Evolutionary conservation across 2,113 vertebrate genomes (phyloP).

Genomic region (Xenopus tropicalis): DNA sequence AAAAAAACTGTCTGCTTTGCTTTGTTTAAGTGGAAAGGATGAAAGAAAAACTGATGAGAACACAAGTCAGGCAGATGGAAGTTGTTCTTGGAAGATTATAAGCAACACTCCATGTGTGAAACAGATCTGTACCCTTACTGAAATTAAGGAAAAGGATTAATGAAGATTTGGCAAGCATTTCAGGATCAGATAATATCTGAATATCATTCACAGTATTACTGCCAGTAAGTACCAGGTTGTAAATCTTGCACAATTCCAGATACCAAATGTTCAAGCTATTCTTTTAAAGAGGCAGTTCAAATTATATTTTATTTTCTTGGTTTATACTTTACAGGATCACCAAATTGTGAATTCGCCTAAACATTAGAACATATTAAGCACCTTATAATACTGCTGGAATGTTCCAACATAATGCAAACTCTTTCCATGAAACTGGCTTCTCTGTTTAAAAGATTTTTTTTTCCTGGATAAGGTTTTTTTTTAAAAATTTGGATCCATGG

Average conservation of each 20-base stretch:
- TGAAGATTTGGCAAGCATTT: constrained; percentile 19
- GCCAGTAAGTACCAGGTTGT: constrained; percentile 7
- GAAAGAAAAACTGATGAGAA: constrained; percentile 4
- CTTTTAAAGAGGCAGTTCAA: background rate
- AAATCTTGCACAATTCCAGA: background rate
- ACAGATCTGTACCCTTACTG: constrained; percentile 30
- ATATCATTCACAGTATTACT: background rate
- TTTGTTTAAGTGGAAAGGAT: constrained; percentile 7
- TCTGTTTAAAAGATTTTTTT: too few species aligned
- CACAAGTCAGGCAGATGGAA: constrained; percentile 24
- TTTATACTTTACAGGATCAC: too few species aligned
- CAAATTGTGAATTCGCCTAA: too few species aligned
- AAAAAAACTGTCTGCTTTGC: background rate
- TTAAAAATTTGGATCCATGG: too few species aligned
- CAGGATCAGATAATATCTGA: constrained; percentile 17
- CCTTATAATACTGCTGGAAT: too few species aligned
- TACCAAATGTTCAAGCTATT: background rate
- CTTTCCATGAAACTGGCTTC: too few species aligned
- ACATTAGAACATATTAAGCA: too few species aligned
- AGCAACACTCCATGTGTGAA: constrained; percentile 28
- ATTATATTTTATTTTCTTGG: too few species aligned
- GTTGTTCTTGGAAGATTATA: constrained; percentile 27
- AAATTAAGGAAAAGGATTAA: constrained; percentile 18
- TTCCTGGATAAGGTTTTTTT: too few species aligned
- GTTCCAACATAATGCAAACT: too few species aligned